Evolutionary conservation across 92 coral and sea anemone genomes (phyloP), one percentile per base, ranked within the genome.

Genomic region (Umimayanthus chanpuru): DNA sequence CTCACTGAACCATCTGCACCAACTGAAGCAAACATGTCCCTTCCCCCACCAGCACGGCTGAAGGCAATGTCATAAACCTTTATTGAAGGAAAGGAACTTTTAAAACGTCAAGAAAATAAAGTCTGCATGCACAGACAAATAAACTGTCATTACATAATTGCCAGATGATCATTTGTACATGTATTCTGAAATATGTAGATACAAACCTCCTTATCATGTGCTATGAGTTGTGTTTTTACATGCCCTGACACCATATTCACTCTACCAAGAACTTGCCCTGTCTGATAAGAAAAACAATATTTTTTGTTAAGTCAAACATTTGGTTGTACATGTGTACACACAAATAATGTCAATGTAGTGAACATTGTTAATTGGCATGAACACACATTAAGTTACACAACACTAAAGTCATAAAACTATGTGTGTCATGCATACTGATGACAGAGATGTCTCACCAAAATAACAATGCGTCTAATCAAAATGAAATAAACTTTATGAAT

Each of bases 1-100:
- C 99, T 94, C 41, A 97, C 99, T 41, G 99, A 97, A 7, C 99
- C 99, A 92, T 97, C 99, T 70, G 99, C 99, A 29, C 99, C 99
- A 40, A 97, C 99, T 23, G 99, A 97, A 0, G 99, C 99, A 95
- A 97, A 97, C 98, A 97, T 95, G 83, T 97, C 98, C 61, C 96
- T 89, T 70, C 99, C 98, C 1, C 98, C 98, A 38, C 99, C 98
- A 39, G 99, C 98, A 47, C 99, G 94, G 81, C 98, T 97, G 90
- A 97, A 97, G 23, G 99, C 98, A 82, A 96, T 96, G 72, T 96
- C 98, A 91, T 96, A 96, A 12, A 96, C 98, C 98, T 96, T 79
- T 12, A 78, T 32, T 18, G 18, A 53, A 65, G 38, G 30, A 82
- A 5, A 67, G 29, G 36, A 40, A 67, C 3, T 73, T 9, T 21